A percentile compares a stretch with the other conserved stretches of the same genome.
Evolutionary conservation across 2,113 vertebrate species (phyloP).

Genomic region (Holacanthus passer): DNA sequence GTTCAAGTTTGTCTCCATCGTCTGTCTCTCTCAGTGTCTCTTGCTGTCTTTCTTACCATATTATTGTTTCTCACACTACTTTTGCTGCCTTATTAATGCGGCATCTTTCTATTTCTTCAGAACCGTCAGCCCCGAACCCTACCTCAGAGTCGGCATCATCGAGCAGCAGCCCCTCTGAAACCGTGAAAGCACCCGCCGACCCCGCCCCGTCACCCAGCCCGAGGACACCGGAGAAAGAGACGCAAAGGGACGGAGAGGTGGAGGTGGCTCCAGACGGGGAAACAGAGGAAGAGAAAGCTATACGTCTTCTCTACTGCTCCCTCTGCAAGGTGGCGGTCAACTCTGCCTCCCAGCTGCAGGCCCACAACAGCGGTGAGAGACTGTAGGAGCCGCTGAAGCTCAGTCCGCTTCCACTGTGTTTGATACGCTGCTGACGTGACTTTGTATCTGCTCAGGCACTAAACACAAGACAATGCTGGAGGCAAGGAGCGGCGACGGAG

Average conservation of each 20-base stretch:
- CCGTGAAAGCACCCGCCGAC: constrained; percentile 30
- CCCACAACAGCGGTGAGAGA: constrained; percentile 96
- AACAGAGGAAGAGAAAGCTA: constrained; percentile 95
- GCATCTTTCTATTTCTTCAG: constrained; percentile 19
- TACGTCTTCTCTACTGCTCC: constrained; percentile 96
- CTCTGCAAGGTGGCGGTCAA: constrained; percentile 99
- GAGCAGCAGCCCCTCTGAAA: constrained; percentile 33
- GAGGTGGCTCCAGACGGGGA: constrained; percentile 85
- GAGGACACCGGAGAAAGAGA: constrained; percentile 44
- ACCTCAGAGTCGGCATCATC: constrained; percentile 26
- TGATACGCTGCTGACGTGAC: not conserved
- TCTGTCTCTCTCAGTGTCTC: not conserved
- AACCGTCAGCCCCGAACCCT: constrained; percentile 12
- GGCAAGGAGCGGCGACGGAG: constrained; percentile 93
- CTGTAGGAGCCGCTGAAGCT: not conserved
- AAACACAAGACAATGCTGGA: constrained; percentile 99
- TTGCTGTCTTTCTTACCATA: too few species aligned
- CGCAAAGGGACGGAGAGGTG: constrained; percentile 30
- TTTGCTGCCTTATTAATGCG: not conserved
- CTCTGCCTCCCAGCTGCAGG: constrained; percentile 97
- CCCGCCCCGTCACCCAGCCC: constrained; percentile 39
- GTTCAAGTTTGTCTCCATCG: not conserved
- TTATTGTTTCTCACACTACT: too few species aligned
- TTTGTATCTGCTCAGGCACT: constrained; percentile 85
- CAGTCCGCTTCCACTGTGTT: not conserved